phyloP scores from a whole-genome alignment of 2,797 vertebrate species.

The Adrianichthys oophorus region DNA sequence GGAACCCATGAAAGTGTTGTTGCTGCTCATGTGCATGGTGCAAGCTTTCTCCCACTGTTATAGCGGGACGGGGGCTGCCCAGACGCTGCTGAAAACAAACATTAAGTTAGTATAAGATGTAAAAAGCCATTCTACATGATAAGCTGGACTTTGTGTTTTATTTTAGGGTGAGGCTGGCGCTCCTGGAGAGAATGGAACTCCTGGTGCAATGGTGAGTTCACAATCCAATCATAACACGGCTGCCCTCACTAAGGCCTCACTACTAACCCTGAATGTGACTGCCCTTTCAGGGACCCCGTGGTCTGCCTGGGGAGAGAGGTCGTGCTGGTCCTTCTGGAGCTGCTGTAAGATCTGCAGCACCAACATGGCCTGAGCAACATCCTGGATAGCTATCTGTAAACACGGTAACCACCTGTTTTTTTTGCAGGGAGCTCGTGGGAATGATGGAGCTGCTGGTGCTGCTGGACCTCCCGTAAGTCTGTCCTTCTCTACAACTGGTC shows the following conservation, averaged over 20 bases:
- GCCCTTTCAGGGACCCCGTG: conserved; percentile 87
- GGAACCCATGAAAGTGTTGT: too few species aligned
- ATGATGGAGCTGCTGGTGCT: conserved; percentile 90
- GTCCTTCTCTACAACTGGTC: neutral
- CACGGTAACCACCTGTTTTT: neutral
- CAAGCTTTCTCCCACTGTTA: too few species aligned
- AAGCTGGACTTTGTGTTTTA: conserved; percentile 2
- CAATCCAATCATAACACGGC: neutral
- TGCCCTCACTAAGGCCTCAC: neutral
- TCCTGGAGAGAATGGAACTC: conserved; percentile 93
- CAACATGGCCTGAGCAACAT: neutral
- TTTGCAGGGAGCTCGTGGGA: conserved; percentile 92
- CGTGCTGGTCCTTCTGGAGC: conserved; percentile 87
- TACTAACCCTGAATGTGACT: conserved; percentile 2
- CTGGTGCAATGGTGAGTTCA: conserved; percentile 91
- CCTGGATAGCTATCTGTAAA: too few species aligned
- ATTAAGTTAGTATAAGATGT: too few species aligned
- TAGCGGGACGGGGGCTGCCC: too few species aligned
- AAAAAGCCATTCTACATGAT: neutral
- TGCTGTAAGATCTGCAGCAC: conserved; percentile 86
- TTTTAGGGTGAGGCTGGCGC: conserved; percentile 89
- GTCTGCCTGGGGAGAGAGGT: conserved; percentile 96
- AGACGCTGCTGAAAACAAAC: too few species aligned
- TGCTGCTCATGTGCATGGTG: too few species aligned
- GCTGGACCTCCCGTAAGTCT: conserved; percentile 92